Conservation (phyloP, 1,140 invertebrate genomes). For the Zaprionus nigranus region DNA sequence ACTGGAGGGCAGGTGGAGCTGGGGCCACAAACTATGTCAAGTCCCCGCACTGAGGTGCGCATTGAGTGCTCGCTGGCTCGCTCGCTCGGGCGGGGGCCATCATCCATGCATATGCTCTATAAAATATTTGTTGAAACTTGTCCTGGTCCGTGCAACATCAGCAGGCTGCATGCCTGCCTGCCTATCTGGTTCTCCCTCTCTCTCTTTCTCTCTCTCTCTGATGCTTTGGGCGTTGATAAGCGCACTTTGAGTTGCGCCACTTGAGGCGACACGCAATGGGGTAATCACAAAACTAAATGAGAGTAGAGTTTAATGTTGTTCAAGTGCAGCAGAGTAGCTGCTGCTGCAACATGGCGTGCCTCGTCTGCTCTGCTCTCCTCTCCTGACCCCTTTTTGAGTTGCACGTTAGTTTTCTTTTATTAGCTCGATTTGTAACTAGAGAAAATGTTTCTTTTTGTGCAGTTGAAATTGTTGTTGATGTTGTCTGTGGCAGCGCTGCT, state of each 20-base stretch:
- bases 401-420: conserved; percentile 41
- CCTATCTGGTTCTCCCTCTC: conserved; percentile 12
- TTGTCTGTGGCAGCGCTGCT: conserved; percentile 42
- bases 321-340: conserved; percentile 50
- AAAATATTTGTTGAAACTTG: conserved; percentile 80
- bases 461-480: conserved; percentile 63
- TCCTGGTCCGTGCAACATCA: background rate
- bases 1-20: background rate
- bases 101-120: conserved; percentile 66
- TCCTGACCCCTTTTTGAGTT: background rate
- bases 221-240: conserved; percentile 72
- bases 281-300: conserved; percentile 79
- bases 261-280: conserved; percentile 64
- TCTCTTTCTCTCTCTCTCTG: background rate
- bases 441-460: conserved; percentile 35
- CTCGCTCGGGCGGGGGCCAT: background rate
- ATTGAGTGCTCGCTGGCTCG: background rate
- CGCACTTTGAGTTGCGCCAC: conserved; percentile 65
- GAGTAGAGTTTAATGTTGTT: conserved; percentile 78
- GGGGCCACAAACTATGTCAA: conserved; percentile 71
- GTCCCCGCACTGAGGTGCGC: conserved; percentile 41
- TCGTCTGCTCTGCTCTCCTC: background rate
- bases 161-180: background rate
- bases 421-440: conserved; percentile 41
- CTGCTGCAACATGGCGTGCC: background rate